Evolutionary conservation across 2,113 vertebrate genomes (phyloP), one percentile per base, ranked within the genome.

Genomic region (Elanus axillaris): DNA sequence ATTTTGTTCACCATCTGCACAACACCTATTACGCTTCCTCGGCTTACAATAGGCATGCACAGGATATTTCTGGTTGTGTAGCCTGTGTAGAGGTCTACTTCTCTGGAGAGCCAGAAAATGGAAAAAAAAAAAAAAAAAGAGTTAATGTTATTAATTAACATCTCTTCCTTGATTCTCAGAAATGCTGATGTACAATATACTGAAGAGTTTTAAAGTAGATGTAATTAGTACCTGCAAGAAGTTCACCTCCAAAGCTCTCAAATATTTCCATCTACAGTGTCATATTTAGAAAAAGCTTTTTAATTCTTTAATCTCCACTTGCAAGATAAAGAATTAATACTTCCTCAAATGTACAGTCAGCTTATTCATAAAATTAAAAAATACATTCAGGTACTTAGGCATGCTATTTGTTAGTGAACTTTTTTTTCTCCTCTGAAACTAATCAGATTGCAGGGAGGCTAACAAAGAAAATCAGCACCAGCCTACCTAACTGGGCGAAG

Each of bases 1-100:
- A 99, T 96, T 97, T 99, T 99, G 98, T 99, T 99, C 92, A 99
- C 99, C 99, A 99, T 99, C 98, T 99, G 99, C 90, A 99, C 99
- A 88, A 99, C 99, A 14, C 99, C 99, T 66, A 99, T 99, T 67
- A 99, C 99, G 21, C 98, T 99, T 86, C 99, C 99, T 32, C 99
- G 98, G 97, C 99, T 99, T 94, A 99, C 99, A 86, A 99, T 99
- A 95, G 99, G 99, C 99, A 99, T 99, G 97, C 99, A 99, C 97
- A 99, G 98, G 96, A 99, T 99, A 95, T 99, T 99, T 87, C 99
- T 98, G 6, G 99, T 99, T 88, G 99, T 99, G 97, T 99, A 99
- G 95, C 99, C 99, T 22, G 99, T 99, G 98, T 99, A 99, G 85
- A 99, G 97, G 97, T 99, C 99, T 97, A 99, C 99, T 95, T 99